Conservation (phyloP, 2,888 invertebrate species). For the Trichopoda pennipes region DNA sequence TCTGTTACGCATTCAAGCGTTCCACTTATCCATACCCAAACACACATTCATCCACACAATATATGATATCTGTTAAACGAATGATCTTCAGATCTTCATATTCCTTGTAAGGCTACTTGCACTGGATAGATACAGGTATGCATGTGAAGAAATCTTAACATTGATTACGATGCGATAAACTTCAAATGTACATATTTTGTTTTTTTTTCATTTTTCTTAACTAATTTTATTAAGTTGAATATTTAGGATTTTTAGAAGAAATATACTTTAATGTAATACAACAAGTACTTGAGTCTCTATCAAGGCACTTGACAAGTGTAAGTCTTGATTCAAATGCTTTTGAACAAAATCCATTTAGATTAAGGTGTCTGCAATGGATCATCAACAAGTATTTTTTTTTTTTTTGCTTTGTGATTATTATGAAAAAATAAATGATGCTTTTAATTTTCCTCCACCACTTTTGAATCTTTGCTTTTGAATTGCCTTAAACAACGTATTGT, state of each 20-base stretch:
- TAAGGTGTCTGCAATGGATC: conserved; percentile 57
- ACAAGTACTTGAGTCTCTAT: conserved; percentile 17
- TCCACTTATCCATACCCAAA: conserved; percentile 23
- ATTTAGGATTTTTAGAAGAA: conserved; percentile 27
- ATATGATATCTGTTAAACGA: conserved; percentile 6
- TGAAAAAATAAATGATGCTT: conserved; percentile 28
- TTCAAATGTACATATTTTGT: not conserved
- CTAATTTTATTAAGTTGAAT: conserved; percentile 55
- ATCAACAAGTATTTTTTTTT: conserved; percentile 44
- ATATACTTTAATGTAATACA: not conserved
- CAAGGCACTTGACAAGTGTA: conserved; percentile 55
- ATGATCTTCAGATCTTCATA: conserved; percentile 32
- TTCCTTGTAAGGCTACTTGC: not conserved
- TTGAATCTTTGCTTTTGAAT: not conserved
- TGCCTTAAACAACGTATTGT: conserved; percentile 21
- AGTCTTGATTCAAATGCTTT: conserved; percentile 32
- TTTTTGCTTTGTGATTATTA: conserved; percentile 25
- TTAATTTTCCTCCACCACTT: not conserved
- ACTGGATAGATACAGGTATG: no score
- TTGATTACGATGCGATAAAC: conserved; percentile 41
- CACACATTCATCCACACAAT: conserved; percentile 20
- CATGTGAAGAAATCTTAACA: not conserved
- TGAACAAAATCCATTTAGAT: conserved; percentile 33
- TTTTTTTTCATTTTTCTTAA: conserved; percentile 18
- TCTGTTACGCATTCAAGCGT: conserved; percentile 64